Percentiles rank a stretch among this genome's conserved stretches.
Conservation (phyloP, 64 coral and sea anemone species). For the Orbicella faveolata region DNA sequence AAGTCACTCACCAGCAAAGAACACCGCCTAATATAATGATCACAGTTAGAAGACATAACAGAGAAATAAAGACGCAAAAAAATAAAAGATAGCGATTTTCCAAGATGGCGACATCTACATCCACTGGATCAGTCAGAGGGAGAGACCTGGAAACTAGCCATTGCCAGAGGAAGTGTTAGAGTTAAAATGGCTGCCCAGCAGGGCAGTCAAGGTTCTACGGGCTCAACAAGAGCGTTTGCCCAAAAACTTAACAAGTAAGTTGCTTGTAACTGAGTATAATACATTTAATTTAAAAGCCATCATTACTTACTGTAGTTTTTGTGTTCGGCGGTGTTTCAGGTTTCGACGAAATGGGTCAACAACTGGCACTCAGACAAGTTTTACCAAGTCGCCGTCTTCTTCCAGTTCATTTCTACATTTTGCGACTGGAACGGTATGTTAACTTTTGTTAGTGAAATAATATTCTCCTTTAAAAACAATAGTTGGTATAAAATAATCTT, state of each 20-base stretch:
- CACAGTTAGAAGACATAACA: slow-evolving; percentile 31
- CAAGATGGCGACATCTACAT: background rate
- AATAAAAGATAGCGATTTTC: no score
- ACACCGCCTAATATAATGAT: slow-evolving; percentile 56
- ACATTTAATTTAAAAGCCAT: background rate
- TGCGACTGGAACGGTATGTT: slow-evolving; percentile 78
- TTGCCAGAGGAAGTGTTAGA: slow-evolving; percentile 30
- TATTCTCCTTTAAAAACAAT: background rate
- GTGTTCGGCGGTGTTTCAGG: background rate
- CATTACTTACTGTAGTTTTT: background rate
- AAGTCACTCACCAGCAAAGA: slow-evolving; percentile 42
- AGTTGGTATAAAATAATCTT: background rate
- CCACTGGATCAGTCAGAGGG: background rate
- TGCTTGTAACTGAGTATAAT: background rate
- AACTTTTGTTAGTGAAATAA: background rate
- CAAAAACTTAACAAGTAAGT: slow-evolving; percentile 95
- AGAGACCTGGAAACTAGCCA: background rate
- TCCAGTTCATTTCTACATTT: slow-evolving; percentile 85
- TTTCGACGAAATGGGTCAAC: slow-evolving; percentile 83
- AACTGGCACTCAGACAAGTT: slow-evolving; percentile 67
- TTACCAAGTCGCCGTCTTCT: slow-evolving; percentile 46
- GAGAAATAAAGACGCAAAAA: background rate
- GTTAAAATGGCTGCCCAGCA: slow-evolving; percentile 88
- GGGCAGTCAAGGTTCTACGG: slow-evolving; percentile 62
- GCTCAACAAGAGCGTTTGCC: slow-evolving; percentile 87